Evolutionary conservation across 2,888 invertebrate genomes (phyloP).

Genomic region (Colostygia pectinataria): DNA sequence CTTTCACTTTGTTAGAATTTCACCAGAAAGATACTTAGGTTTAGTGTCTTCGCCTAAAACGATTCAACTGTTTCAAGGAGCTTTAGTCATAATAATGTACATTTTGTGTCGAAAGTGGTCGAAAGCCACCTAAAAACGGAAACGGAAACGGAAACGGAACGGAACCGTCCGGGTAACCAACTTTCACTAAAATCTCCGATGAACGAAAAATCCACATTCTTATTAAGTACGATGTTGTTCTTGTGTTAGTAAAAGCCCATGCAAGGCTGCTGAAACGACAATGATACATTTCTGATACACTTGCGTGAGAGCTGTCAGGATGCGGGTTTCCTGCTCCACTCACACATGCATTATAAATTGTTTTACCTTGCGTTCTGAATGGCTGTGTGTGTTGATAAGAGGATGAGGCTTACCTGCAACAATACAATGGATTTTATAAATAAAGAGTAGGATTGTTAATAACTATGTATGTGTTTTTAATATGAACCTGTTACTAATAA

Average conservation of each 20-base stretch:
- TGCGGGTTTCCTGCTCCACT: conserved; percentile 5
- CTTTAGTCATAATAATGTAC: no score
- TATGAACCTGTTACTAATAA: no score
- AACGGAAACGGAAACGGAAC: no score
- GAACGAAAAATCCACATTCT: no score
- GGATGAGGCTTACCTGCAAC: conserved; percentile 54
- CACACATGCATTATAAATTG: not conserved
- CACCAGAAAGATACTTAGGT: no score
- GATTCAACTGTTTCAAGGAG: no score
- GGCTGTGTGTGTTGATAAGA: conserved; percentile 1
- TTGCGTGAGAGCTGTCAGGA: conserved; percentile 1
- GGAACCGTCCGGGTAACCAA: no score
- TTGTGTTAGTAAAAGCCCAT: not conserved
- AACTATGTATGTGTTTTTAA: not conserved
- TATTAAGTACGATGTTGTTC: not conserved
- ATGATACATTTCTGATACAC: not conserved
- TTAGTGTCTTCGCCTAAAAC: no score
- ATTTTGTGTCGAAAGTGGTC: no score
- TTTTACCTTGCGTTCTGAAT: conserved; percentile 11
- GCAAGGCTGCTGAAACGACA: not conserved
- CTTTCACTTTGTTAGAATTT: not conserved
- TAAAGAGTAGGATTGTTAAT: not conserved
- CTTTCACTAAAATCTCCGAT: no score
- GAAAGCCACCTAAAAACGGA: no score
- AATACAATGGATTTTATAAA: conserved; percentile 40